Percentiles rank a stretch among this genome's conserved stretches.
These are phyloP conservation scores for Larimichthys crocea DNA, from an alignment of 2,113 vertebrate genomes.

Conservation along the genomic window DNA sequence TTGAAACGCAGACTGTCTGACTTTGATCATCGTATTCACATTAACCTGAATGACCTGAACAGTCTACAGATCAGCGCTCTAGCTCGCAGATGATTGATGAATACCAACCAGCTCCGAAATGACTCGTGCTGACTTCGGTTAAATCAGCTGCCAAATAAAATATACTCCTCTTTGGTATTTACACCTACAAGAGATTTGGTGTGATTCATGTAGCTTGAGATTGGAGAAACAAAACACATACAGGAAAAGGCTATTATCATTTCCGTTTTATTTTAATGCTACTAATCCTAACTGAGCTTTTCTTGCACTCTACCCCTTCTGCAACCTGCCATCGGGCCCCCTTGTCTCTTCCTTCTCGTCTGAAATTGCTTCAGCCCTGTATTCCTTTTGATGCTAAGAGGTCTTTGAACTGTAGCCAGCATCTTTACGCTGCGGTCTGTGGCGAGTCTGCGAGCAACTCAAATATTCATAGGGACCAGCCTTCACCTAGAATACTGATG, in stretches of 20 bases:
- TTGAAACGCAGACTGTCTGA: constrained; percentile 33
- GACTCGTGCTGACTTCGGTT: constrained; percentile 29
- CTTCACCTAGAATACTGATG: constrained; percentile 72
- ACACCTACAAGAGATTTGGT: constrained; percentile 2
- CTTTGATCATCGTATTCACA: constrained; percentile 68
- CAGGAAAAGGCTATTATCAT: background rate
- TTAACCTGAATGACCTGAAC: constrained; percentile 66
- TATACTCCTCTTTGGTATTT: constrained; percentile 16
- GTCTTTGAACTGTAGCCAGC: constrained; percentile 74
- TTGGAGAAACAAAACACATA: background rate
- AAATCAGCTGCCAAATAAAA: constrained; percentile 34
- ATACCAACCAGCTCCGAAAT: constrained; percentile 35
- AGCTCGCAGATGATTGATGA: constrained; percentile 62
- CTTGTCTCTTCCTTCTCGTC: constrained; percentile 13
- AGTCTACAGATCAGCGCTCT: constrained; percentile 38
- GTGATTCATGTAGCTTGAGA: background rate
- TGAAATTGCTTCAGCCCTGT: constrained; percentile 49
- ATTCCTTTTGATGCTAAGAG: constrained; percentile 75
- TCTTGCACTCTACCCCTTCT: constrained; percentile 5
- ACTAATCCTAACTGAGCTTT: constrained; percentile 18
- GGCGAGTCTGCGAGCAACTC: constrained; percentile 56
- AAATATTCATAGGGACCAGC: constrained; percentile 74
- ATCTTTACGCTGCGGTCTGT: constrained; percentile 53
- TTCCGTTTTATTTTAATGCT: constrained; percentile 13
- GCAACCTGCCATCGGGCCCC: background rate